Evolutionary conservation across 2,888 invertebrate species (phyloP).

Genomic region (Eudasyphora cyanicolor): DNA sequence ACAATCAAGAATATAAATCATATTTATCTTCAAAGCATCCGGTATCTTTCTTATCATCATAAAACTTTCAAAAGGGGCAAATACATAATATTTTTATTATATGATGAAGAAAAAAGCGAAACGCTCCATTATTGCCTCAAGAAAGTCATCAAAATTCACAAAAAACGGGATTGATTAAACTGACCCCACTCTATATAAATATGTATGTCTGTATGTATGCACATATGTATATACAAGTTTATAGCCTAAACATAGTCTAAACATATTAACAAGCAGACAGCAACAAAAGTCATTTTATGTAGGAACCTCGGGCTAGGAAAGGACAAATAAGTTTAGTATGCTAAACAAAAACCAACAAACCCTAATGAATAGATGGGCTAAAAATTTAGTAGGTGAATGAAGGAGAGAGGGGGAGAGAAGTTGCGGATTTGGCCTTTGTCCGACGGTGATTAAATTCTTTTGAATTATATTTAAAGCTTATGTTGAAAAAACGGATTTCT

Average conservation of each 20-base stretch:
- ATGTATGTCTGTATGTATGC: not conserved
- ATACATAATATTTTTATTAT: conserved; percentile 13
- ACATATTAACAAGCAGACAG: too few relatives aligned
- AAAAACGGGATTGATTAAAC: not conserved
- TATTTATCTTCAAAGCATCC: not conserved
- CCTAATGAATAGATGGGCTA: too few relatives aligned
- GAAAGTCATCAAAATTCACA: conserved; percentile 4
- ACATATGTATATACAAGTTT: not conserved
- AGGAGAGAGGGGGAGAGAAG: too few relatives aligned
- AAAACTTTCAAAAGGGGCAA: not conserved
- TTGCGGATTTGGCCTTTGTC: too few relatives aligned
- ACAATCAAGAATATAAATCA: not conserved
- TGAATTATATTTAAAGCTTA: too few relatives aligned
- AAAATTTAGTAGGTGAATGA: too few relatives aligned
- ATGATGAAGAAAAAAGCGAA: conserved; percentile 22
- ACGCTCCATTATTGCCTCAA: not conserved
- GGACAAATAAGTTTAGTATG: conserved; percentile 1
- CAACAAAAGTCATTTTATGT: not conserved
- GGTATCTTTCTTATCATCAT: not conserved
- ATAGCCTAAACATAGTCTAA: too few relatives aligned
- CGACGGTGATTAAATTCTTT: too few relatives aligned
- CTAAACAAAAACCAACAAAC: too few relatives aligned
- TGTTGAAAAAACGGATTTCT: too few relatives aligned
- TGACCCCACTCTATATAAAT: not conserved
- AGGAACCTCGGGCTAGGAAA: conserved; percentile 8